Evolutionary conservation across 2,797 vertebrate species (phyloP).

Genomic region (Borostomias antarcticus): DNA sequence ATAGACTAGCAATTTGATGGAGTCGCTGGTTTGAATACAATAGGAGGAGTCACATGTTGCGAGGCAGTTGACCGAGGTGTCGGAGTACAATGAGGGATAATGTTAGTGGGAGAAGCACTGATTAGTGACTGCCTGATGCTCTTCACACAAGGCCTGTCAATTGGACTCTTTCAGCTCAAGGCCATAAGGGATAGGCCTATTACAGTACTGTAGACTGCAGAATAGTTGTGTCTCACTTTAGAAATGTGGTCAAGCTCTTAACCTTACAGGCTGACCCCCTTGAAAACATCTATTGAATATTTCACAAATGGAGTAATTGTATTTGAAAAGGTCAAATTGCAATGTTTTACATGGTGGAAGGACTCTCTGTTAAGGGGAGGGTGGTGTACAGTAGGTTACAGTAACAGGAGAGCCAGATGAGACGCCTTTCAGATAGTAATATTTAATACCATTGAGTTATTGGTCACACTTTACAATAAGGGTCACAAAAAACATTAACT

Average conservation of each 20-base stretch:
- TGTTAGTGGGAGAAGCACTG: not conserved
- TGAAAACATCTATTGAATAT: conserved; percentile 51
- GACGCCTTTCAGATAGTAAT: not conserved
- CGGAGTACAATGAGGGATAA: not conserved
- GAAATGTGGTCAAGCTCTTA: conserved; percentile 65
- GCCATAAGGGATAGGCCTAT: conserved; percentile 56
- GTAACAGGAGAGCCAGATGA: not conserved
- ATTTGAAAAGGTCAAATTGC: conserved; percentile 51
- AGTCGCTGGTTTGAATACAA: not conserved
- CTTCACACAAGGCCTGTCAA: conserved; percentile 29
- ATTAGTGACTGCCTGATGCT: not conserved
- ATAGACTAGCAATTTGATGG: too few relatives aligned
- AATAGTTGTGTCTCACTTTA: conserved; percentile 45
- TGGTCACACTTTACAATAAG: too few relatives aligned
- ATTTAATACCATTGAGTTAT: too few relatives aligned
- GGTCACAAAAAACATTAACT: too few relatives aligned
- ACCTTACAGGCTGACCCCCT: conserved; percentile 57
- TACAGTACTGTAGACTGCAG: conserved; percentile 59
- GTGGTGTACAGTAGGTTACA: not conserved
- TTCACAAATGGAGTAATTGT: conserved; percentile 59
- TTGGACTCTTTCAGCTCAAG: conserved; percentile 36
- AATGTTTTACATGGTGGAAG: conserved; percentile 47
- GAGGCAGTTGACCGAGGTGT: not conserved
- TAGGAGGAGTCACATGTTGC: too few relatives aligned
- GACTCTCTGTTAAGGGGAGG: conserved; percentile 23